A percentile compares a stretch with the other conserved stretches of the same genome.
These are phyloP conservation scores for Monomorium pharaonis DNA, from an alignment of 1,140 invertebrate genomes.

Conservation along the genomic window DNA sequence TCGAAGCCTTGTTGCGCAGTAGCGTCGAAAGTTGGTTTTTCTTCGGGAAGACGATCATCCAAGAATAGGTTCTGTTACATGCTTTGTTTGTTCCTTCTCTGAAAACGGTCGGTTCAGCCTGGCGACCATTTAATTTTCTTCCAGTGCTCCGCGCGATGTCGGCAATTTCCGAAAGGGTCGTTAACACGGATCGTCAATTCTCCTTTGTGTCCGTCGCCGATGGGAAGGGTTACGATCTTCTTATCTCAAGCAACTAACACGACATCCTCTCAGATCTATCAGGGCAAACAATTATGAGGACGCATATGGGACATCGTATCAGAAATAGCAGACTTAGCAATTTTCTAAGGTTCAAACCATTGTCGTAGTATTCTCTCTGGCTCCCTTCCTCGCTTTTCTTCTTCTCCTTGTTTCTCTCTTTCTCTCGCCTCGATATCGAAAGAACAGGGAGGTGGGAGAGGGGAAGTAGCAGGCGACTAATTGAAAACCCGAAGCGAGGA, in stretches of 20 bases:
- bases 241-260: slow-evolving; percentile 12
- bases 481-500: slow-evolving; percentile 64
- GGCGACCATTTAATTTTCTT: slow-evolving; percentile 36
- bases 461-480: slow-evolving; percentile 53
- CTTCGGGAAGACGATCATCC: not conserved
- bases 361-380: not conserved
- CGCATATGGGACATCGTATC: not conserved
- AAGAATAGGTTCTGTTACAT: not conserved
- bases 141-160: not conserved
- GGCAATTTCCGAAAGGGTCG: slow-evolving; percentile 44
- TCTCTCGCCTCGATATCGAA: slow-evolving; percentile 15
- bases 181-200: slow-evolving; percentile 31
- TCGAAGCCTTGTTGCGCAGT: slow-evolving; percentile 27
- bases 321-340: not conserved
- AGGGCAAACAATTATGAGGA: not conserved
- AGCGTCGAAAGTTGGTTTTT: not conserved
- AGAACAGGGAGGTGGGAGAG: not conserved
- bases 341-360: not conserved
- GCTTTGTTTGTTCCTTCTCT: slow-evolving; percentile 30
- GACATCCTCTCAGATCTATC: slow-evolving; percentile 4
- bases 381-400: not conserved
- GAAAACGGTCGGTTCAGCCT: not conserved
- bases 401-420: not conserved
- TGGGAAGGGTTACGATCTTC: slow-evolving; percentile 1
- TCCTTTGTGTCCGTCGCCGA: slow-evolving; percentile 2